These are phyloP conservation scores for Paedocypris sp. DNA, from an alignment of 2,113 vertebrate species.

Conservation along the genomic window DNA sequence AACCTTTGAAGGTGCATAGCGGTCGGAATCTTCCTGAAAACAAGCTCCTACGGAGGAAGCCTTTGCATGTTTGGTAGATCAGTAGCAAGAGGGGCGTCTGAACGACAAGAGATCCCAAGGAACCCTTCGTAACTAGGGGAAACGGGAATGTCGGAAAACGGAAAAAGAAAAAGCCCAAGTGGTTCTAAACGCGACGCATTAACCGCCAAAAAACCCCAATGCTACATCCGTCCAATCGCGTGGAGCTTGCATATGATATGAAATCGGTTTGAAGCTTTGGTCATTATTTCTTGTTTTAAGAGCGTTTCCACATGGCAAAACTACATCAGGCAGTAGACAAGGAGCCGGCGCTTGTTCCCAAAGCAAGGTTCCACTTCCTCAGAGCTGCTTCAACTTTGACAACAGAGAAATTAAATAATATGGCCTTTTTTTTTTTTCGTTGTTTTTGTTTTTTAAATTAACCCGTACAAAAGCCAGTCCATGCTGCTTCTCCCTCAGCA, in stretches of 20 bases:
- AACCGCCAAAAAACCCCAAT: not conserved
- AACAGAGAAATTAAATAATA: conserved; percentile 70
- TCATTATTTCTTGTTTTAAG: conserved; percentile 44
- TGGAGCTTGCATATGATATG: conserved; percentile 57
- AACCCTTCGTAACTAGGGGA: not conserved
- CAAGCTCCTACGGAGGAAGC: conserved; percentile 40
- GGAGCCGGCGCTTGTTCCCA: conserved; percentile 42
- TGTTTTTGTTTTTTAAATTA: conserved; percentile 65
- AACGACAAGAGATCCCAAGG: conserved; percentile 8
- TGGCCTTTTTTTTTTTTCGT: conserved; percentile 60
- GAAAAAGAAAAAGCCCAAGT: not conserved
- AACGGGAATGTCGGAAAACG: not conserved
- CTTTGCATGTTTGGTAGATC: conserved; percentile 18
- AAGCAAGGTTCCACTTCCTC: conserved; percentile 66
- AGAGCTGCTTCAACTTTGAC: conserved; percentile 58
- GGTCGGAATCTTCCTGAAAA: conserved; percentile 52
- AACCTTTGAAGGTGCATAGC: conserved; percentile 59
- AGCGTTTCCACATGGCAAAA: conserved; percentile 20
- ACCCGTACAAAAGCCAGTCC: conserved; percentile 71
- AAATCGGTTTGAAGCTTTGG: conserved; percentile 59
- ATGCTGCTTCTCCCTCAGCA: conserved; percentile 63
- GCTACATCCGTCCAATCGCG: conserved; percentile 54
- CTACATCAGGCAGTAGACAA: conserved; percentile 38
- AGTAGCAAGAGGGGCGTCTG: conserved; percentile 34
- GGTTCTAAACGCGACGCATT: not conserved